A percentile compares a stretch with the other conserved stretches of the same genome.
Evolutionary conservation across 2,888 invertebrate species (phyloP).

Genomic region (Acleris cristana): DNA sequence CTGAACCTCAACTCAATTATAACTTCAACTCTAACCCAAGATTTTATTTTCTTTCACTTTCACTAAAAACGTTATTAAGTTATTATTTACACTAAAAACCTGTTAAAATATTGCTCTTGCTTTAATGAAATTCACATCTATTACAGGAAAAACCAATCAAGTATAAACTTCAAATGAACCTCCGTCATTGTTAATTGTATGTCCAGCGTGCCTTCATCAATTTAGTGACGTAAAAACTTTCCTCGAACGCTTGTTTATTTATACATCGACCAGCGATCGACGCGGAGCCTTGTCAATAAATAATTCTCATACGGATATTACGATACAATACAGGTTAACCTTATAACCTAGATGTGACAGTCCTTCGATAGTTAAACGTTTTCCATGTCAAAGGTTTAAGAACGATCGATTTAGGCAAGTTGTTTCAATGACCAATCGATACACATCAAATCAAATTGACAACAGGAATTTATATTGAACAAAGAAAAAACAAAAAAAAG

Average conservation of each 20-base stretch:
- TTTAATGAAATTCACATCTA: neutral
- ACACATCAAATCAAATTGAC: neutral
- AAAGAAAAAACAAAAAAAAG: too few relatives aligned
- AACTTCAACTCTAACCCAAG: too few relatives aligned
- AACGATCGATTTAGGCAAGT: neutral
- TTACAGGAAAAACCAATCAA: neutral
- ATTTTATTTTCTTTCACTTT: too few relatives aligned
- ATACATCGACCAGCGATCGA: constrained; percentile 37
- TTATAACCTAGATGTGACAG: constrained; percentile 12
- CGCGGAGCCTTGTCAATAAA: constrained; percentile 38
- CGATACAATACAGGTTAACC: constrained; percentile 20
- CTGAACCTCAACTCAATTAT: too few relatives aligned
- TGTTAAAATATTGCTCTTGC: neutral
- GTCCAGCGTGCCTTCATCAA: constrained; percentile 9
- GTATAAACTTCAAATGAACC: neutral
- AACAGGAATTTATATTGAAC: too few relatives aligned
- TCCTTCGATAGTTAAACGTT: neutral
- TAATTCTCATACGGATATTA: constrained; percentile 41
- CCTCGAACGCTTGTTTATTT: constrained; percentile 45
- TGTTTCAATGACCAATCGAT: too few relatives aligned
- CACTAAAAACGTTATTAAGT: too few relatives aligned
- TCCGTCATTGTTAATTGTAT: constrained; percentile 11
- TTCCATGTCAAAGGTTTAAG: neutral
- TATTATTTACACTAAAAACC: constrained; percentile 1
- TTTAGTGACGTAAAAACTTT: constrained; percentile 44